Evolutionary conservation across 2,797 vertebrate species (phyloP).

Genomic region (Varecia variegata): DNA sequence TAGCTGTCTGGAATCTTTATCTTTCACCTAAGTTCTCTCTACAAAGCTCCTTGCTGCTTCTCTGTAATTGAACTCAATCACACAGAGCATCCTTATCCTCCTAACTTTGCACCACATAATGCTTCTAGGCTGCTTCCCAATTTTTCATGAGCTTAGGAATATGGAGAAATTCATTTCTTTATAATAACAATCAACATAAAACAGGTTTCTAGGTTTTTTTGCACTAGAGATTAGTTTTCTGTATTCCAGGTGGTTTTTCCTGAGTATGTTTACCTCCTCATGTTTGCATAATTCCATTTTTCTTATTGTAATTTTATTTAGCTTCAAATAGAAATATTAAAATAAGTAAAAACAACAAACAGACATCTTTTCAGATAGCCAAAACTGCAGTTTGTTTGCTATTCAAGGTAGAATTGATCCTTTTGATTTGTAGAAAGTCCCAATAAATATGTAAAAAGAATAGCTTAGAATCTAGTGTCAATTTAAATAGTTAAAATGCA

Average conservation of each 20-base stretch:
- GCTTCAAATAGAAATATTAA: slow-evolving; percentile 39
- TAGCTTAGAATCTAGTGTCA: background rate
- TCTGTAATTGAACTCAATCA: slow-evolving; percentile 22
- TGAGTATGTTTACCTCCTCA: background rate
- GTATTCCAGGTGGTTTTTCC: background rate
- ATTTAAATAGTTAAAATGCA: background rate
- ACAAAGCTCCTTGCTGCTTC: slow-evolving; percentile 4
- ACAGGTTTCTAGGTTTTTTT: background rate
- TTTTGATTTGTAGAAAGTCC: slow-evolving; percentile 30
- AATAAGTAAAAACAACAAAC: slow-evolving; percentile 34
- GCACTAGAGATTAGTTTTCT: slow-evolving; percentile 13
- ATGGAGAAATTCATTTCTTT: background rate
- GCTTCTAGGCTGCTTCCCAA: background rate
- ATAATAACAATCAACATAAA: background rate
- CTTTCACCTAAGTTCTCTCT: background rate
- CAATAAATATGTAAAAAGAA: slow-evolving; percentile 33
- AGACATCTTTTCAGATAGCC: background rate
- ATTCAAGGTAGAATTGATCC: slow-evolving; percentile 52
- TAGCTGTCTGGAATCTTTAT: slow-evolving; percentile 37
- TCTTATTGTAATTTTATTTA: slow-evolving; percentile 53
- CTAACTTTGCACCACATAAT: slow-evolving; percentile 1
- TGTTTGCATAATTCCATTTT: slow-evolving; percentile 42
- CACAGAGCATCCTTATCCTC: background rate
- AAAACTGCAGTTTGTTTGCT: slow-evolving; percentile 28
- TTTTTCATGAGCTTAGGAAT: background rate